Evolutionary conservation across 2,888 invertebrate species (phyloP).

Genomic region (Agonopterix subpropinquella): DNA sequence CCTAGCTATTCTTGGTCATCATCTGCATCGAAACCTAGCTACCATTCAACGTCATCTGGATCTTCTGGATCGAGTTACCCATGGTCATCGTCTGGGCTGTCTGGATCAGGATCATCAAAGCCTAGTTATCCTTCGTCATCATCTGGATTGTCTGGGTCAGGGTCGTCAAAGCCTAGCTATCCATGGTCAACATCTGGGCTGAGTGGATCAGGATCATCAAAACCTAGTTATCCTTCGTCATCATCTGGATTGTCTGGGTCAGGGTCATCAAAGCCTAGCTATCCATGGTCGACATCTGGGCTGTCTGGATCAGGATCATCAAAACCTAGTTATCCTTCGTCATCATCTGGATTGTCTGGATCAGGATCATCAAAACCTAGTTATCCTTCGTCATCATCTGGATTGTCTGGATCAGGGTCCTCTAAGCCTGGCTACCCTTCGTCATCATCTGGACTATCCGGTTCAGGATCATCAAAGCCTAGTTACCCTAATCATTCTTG

Average conservation of each 20-base stretch:
- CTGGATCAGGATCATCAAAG: constrained; percentile 2
- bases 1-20: constrained; percentile 8
- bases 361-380: constrained; percentile 2
- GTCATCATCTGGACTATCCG: constrained; percentile 2
- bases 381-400: constrained; percentile 12
- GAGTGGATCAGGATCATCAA: constrained; percentile 3
- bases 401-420: constrained; percentile 9
- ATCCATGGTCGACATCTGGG: constrained; percentile 11
- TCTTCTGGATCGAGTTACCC: constrained; percentile 9
- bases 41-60: constrained; percentile 7
- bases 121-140: constrained; percentile 12
- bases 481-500: constrained; percentile 8
- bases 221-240: constrained; percentile 11
- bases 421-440: constrained; percentile 2
- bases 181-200: constrained; percentile 1
- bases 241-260: constrained; percentile 7
- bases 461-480: not conserved
- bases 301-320: constrained; percentile 9
- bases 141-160: constrained; percentile 8
- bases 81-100: constrained; percentile 8
- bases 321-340: not conserved
- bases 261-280: constrained; percentile 4
- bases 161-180: constrained; percentile 4
- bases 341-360: constrained; percentile 3
- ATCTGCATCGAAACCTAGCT: constrained; percentile 4